Conservation (phyloP, 2,113 vertebrate species). For the Vulpes lagopus region DNA sequence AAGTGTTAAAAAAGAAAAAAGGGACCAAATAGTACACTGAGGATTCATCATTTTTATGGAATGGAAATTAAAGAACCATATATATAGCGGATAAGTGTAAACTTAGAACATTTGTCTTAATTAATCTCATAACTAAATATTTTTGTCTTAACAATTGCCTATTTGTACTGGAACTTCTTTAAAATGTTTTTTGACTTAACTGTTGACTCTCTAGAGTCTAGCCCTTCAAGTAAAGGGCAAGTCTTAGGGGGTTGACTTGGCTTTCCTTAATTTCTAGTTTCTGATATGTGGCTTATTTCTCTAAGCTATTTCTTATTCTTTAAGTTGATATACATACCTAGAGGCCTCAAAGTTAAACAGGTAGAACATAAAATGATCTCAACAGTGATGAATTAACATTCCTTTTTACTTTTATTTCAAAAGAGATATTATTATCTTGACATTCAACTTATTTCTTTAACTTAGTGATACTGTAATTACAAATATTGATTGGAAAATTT, state of each 20-base stretch:
- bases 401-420: not conserved
- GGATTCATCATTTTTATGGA: not conserved
- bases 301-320: not conserved
- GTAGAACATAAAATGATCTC: not conserved
- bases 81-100: not conserved
- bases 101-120: not conserved
- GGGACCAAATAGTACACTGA: not conserved
- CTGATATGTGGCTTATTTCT: conserved; percentile 13
- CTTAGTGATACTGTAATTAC: not conserved
- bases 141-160: conserved; percentile 13
- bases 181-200: not conserved
- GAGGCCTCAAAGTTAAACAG: not conserved
- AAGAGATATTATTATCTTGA: not conserved
- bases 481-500: not conserved
- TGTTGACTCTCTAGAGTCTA: not conserved
- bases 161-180: not conserved
- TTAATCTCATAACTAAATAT: not conserved
- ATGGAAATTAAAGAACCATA: not conserved
- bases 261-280: not conserved
- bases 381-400: not conserved
- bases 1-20: not conserved
- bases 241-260: not conserved
- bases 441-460: not conserved
- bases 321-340: not conserved
- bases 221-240: not conserved